These are phyloP conservation scores for Trimorus sp. DNA, from an alignment of 2,888 invertebrate species.

Conservation along the genomic window DNA sequence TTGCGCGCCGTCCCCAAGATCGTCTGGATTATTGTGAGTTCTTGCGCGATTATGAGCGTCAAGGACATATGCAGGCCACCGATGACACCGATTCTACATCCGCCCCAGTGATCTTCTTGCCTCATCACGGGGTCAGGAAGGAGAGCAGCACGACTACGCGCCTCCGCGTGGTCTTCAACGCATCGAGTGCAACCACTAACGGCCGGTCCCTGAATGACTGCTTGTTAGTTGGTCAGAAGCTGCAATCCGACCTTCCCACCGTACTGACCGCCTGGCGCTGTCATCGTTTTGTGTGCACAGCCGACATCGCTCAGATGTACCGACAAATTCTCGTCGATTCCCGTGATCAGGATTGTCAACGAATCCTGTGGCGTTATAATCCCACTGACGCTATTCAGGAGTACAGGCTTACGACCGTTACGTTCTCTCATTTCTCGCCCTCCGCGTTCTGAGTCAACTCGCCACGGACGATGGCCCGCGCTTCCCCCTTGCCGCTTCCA, in stretches of 20 bases:
- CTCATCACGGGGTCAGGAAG: conserved; percentile 29
- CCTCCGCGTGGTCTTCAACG: conserved; percentile 29
- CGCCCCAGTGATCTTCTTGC: conserved; percentile 8
- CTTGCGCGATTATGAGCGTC: conserved; percentile 42
- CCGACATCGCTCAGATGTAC: conserved; percentile 42
- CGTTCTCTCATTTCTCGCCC: conserved; percentile 14
- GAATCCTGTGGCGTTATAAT: conserved; percentile 25
- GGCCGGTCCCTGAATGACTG: conserved; percentile 4
- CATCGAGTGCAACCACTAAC: conserved; percentile 4
- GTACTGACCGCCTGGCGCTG: conserved; percentile 8
- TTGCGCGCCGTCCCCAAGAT: conserved; percentile 2
- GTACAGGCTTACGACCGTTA: conserved; percentile 1
- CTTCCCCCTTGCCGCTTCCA: conserved; percentile 7
- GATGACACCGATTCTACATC: neutral
- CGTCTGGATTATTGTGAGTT: conserved; percentile 28
- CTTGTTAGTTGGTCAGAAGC: conserved; percentile 16
- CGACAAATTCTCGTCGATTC: conserved; percentile 22
- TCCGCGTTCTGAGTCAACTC: conserved; percentile 8
- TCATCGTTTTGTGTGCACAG: conserved; percentile 12
- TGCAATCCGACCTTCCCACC: conserved; percentile 2
- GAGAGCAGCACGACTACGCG: conserved; percentile 19
- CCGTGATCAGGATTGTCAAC: conserved; percentile 10
- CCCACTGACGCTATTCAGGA: neutral
- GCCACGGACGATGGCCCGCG: neutral
- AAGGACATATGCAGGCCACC: conserved; percentile 28